Percentiles rank a stretch among this genome's conserved stretches.
Conservation (phyloP, 2,797 vertebrate genomes). For the Poeciliopsis paucimaculata region DNA sequence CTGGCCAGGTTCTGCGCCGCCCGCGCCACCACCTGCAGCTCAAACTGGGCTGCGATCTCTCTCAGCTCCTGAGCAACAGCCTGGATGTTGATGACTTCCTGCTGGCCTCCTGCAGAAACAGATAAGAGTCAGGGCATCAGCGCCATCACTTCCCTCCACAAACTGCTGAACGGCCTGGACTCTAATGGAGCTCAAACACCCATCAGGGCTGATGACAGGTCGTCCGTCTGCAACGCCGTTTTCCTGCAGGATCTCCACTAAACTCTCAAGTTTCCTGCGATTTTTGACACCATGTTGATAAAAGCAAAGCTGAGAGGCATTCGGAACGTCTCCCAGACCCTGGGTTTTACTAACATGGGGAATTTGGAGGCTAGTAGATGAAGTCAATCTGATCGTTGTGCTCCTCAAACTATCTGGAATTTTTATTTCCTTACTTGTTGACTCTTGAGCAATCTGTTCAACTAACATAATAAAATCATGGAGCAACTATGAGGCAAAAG, state of each 20-base stretch:
- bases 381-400: neutral
- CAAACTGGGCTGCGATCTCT: slow-evolving; percentile 72
- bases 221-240: neutral
- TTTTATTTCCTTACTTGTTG: neutral
- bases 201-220: neutral
- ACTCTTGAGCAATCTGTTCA: neutral
- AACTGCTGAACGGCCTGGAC: neutral
- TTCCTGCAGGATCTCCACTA: neutral
- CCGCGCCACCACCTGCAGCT: slow-evolving; percentile 50
- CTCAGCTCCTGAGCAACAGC: slow-evolving; percentile 65
- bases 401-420: neutral
- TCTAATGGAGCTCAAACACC: neutral
- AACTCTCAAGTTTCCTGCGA: neutral
- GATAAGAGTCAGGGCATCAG: neutral
- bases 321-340: neutral
- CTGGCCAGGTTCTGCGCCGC: slow-evolving; percentile 65
- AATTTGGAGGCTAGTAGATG: neutral
- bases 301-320: neutral
- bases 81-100: slow-evolving; percentile 33
- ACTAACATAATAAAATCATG: neutral
- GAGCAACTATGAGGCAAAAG: neutral
- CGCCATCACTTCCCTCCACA: neutral
- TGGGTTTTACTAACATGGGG: neutral
- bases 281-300: neutral
- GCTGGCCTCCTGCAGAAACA: slow-evolving; percentile 46